These are phyloP conservation scores for Picathartes gymnocephalus DNA, from an alignment of 2,113 vertebrate species.

Conservation along the genomic window DNA sequence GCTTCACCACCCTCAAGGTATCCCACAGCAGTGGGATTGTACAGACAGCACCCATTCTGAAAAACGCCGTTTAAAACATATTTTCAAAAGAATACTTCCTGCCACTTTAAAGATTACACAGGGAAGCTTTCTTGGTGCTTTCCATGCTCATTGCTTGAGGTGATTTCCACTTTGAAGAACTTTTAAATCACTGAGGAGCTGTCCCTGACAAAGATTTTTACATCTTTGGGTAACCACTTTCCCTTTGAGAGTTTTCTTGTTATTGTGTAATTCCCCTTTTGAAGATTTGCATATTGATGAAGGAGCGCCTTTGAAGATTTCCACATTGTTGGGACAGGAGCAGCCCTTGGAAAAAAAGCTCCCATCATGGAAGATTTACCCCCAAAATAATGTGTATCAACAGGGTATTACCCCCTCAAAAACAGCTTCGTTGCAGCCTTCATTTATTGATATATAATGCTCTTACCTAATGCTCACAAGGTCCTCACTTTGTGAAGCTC, in stretches of 20 bases:
- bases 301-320: slow-evolving; percentile 54
- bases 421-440: not conserved
- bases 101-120: slow-evolving; percentile 42
- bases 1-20: not conserved
- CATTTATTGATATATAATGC: not conserved
- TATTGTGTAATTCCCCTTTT: slow-evolving; percentile 59
- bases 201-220: slow-evolving; percentile 54
- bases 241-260: slow-evolving; percentile 50
- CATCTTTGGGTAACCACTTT: slow-evolving; percentile 50
- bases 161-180: slow-evolving; percentile 59
- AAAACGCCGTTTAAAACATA: not conserved
- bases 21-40: not conserved
- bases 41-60: not conserved
- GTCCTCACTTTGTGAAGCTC: not conserved
- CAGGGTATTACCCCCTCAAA: not conserved
- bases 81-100: slow-evolving; percentile 20
- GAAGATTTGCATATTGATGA: slow-evolving; percentile 68
- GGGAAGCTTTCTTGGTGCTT: not conserved
- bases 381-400: not conserved
- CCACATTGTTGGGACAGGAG: not conserved
- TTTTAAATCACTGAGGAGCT: slow-evolving; percentile 47
- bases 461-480: not conserved
- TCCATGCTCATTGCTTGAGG: slow-evolving; percentile 59
- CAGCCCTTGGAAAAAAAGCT: not conserved
- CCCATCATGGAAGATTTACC: not conserved